Percentiles rank a stretch among this genome's conserved stretches.
Conservation (phyloP, 2,797 vertebrate species). For the Lepidocolaptes lacrymiger region DNA sequence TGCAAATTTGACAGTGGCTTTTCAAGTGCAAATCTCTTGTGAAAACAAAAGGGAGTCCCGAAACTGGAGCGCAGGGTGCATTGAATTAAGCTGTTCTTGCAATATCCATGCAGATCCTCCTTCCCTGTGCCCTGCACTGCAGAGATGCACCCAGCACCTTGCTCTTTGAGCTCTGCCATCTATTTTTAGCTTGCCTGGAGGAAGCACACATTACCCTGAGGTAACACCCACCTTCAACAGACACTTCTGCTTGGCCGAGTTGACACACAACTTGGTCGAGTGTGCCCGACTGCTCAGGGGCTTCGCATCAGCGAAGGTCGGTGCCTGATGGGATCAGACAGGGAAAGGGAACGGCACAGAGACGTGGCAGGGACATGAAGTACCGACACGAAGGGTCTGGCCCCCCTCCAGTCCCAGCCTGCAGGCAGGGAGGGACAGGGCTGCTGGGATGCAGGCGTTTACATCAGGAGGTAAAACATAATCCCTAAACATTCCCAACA, state of each 20-base stretch:
- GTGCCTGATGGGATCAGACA: not conserved
- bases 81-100: not conserved
- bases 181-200: not conserved
- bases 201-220: not conserved
- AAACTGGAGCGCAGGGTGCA: not conserved
- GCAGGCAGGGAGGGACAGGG: not conserved
- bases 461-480: not conserved
- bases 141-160: not conserved
- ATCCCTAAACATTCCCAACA: rapidly evolving
- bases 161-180: not conserved
- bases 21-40: slow-evolving; percentile 45
- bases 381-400: not conserved
- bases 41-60: slow-evolving; percentile 10
- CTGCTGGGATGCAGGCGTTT: not conserved
- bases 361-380: not conserved
- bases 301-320: rapidly evolving
- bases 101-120: not conserved
- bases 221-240: not conserved
- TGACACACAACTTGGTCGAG: not conserved
- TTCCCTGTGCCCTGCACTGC: not conserved
- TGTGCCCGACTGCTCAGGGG: not conserved
- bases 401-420: not conserved
- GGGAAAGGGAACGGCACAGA: not conserved
- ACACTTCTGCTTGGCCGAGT: not conserved
- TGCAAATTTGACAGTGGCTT: slow-evolving; percentile 46